A percentile compares a stretch with the other conserved stretches of the same genome.
Evolutionary conservation across 2,888 invertebrate genomes (phyloP).

Genomic region (Pelosia muscerda): DNA sequence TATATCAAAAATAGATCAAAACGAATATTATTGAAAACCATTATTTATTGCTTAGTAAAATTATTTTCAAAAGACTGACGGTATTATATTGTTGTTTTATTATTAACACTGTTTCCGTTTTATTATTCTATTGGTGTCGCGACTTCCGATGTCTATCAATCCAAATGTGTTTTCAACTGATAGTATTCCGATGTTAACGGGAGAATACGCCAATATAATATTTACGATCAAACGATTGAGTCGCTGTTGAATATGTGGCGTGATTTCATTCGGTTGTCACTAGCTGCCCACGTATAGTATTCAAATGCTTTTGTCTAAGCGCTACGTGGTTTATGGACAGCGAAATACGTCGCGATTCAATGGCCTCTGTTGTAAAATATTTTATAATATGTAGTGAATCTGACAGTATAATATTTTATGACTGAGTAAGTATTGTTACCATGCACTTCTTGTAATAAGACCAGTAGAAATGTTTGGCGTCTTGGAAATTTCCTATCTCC

Average conservation of each 20-base stretch:
- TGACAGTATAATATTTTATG: slow-evolving; percentile 47
- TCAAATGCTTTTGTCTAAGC: slow-evolving; percentile 79
- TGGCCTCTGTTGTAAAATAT: slow-evolving; percentile 45
- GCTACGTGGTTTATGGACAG: slow-evolving; percentile 70
- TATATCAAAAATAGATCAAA: neutral
- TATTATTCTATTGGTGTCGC: neutral
- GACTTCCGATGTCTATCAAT: slow-evolving; percentile 52
- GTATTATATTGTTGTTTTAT: neutral
- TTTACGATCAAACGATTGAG: slow-evolving; percentile 69
- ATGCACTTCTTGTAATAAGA: neutral
- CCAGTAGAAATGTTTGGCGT: neutral
- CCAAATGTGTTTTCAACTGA: slow-evolving; percentile 50
- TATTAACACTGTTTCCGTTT: neutral
- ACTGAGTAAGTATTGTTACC: slow-evolving; percentile 27
- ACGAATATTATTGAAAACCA: neutral
- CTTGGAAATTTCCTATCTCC: neutral
- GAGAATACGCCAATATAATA: slow-evolving; percentile 63
- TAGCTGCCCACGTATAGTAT: slow-evolving; percentile 76
- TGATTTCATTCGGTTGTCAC: slow-evolving; percentile 64
- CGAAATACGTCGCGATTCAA: slow-evolving; percentile 60
- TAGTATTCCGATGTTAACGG: slow-evolving; percentile 54
- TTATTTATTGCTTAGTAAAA: neutral
- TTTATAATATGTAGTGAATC: slow-evolving; percentile 44
- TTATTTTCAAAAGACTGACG: no score
- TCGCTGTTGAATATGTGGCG: slow-evolving; percentile 70